Evolutionary conservation across 2,888 invertebrate genomes (phyloP), one percentile per base, ranked within the genome.

Genomic region (Crioceris asparagi): DNA sequence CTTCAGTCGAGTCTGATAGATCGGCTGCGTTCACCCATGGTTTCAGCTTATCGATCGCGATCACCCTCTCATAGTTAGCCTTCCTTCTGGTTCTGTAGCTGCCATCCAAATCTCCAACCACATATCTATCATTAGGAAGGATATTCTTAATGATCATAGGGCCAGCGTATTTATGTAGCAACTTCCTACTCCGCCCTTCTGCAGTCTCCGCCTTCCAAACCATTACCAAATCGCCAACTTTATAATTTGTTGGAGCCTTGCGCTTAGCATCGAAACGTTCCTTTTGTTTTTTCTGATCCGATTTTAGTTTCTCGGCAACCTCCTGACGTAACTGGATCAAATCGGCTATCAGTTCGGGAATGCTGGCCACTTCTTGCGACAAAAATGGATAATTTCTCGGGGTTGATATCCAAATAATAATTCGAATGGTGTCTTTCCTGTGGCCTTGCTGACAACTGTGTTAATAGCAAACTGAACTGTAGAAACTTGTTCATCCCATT

Each of bases 401-500:
- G 44, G 44, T 15, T 12, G 32, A 17, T 32, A 48, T 11, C 45
- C 48, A 17, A 34, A 37, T 29, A 41, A 8, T 15, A 47, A 23
- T 39, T 47, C 31, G 35, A 32, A 41, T 2, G 45, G 39, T 12
- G 47, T 42, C 35, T 41, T 44, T n/a, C 42, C 38, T 4, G 46
- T 42, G 2, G 29, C 30, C 18, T 42, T 39, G 16, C 32, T 35
- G 2, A 29, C 17, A 4, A 40, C 40, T 36, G 56, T 58, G 32
- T 58, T 49, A 32, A 51, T 42, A 12, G 55, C 46, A 40, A 53
- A 52, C 40, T 60, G 56, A 23, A 57, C 52, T 11, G 39, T 39
- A 14, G 51, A 48, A 15, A 61, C 34, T 15, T 58, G 49, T 33
- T 48, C 44, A 45, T 61, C 59, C 59, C 62, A 63, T 19, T 47